Evolutionary conservation across 2,888 invertebrate genomes (phyloP), one percentile per base, ranked within the genome.

Genomic region (Globia sparganii): DNA sequence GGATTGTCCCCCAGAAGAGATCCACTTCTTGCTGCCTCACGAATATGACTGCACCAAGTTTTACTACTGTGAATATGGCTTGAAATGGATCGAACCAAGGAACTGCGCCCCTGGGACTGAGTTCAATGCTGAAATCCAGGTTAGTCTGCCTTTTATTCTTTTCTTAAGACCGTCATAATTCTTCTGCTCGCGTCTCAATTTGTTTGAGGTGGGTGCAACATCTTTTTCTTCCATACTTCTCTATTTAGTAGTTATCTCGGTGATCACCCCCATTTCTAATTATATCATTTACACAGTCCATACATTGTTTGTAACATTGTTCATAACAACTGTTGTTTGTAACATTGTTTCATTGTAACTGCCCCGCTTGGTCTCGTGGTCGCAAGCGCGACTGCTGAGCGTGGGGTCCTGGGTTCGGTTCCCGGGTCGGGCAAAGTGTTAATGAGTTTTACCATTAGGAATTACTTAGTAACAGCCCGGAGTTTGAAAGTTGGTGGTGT

Each of bases 1-100:
- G 80, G 91, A 97, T 88, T 98, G 83, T 96, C 98, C 83, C 0
- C 69, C 89, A 97, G 96, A 92, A 93, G 97, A 97, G 97, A 97
- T 88, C 84, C 94, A 94, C 68, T 84, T 80, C 67, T 87, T 95
- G 0, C 73, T 95, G 0, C 92, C 92, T 4, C 95, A 96, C 82
- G 96, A 96, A 61, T 93, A 91, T 25, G 93, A 94, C 78, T 96
- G 96, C 86, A 92, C 92, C 0, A 92, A 92, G 84, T 96, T 94
- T 87, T 96, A 96, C 89, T 94, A 95, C 87, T 96, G 96, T 78
- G 93, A 94, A 58, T 92, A 91, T 77, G 96, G 96, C 0, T 0
- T 86, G 70, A 94, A 91, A 65, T 91, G 86, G 65, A 86, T 87
- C 0, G 58, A 77, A 0, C 86, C 94, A 0, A 90, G 90, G 0